These are phyloP conservation scores for Lydus trimaculatus DNA, from an alignment of 2,888 invertebrate species.

Conservation along the genomic window DNA sequence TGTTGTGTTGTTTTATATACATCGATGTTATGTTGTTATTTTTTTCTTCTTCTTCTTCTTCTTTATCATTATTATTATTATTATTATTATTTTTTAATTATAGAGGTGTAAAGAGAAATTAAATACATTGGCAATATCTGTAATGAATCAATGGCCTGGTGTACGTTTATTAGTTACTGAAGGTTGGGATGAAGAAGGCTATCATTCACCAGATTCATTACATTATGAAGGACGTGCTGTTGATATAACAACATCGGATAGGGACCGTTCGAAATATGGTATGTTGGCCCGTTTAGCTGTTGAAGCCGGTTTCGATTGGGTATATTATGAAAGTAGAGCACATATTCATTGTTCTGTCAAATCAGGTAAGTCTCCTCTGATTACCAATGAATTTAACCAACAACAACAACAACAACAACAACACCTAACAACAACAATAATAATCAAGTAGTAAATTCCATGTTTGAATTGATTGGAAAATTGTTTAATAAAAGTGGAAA, in stretches of 20 bases:
- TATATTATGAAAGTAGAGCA: slow-evolving; percentile 92
- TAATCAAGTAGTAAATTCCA: neutral
- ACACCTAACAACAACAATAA: neutral
- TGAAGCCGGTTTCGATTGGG: slow-evolving; percentile 99
- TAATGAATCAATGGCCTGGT: slow-evolving; percentile 99
- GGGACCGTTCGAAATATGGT: slow-evolving; percentile 92
- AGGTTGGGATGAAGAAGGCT: slow-evolving; percentile 92
- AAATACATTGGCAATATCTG: slow-evolving; percentile 92
- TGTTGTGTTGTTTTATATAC: slow-evolving; percentile 19
- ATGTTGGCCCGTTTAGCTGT: slow-evolving; percentile 95
- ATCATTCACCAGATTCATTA: slow-evolving; percentile 80
- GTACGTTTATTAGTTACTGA: slow-evolving; percentile 91
- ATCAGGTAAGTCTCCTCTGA: slow-evolving; percentile 74
- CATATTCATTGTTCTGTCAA: slow-evolving; percentile 98
- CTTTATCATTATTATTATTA: no score
- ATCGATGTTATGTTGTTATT: neutral
- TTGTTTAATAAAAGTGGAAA: neutral
- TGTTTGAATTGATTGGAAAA: slow-evolving; percentile 2
- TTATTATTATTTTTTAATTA: slow-evolving; percentile 56
- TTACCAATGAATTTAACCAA: neutral
- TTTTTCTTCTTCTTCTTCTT: neutral
- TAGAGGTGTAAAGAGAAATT: slow-evolving; percentile 97
- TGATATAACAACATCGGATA: slow-evolving; percentile 93
- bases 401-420: neutral
- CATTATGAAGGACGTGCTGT: slow-evolving; percentile 98